Evolutionary conservation across 2,113 vertebrate genomes (phyloP).

Genomic region (Leptobrachium ailaonicum): DNA sequence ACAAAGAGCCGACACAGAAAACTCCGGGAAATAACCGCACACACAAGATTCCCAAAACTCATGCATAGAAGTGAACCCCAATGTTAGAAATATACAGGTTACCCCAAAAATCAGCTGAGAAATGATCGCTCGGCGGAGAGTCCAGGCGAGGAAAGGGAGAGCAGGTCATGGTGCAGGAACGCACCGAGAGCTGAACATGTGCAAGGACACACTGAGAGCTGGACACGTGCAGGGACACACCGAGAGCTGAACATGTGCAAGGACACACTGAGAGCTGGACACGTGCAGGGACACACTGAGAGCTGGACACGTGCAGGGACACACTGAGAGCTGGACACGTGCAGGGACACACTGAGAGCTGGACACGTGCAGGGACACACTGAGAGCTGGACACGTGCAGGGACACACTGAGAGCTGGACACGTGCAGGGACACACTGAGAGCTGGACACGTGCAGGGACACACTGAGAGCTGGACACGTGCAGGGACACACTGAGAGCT

Average conservation of each 20-base stretch:
- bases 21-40: slow-evolving; percentile 3
- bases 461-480: too few species aligned
- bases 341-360: background rate
- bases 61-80: slow-evolving; percentile 36
- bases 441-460: background rate
- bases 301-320: background rate
- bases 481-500: too few species aligned
- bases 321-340: too few species aligned
- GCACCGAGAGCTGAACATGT: background rate
- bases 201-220: too few species aligned
- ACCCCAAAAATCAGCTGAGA: background rate
- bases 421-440: slow-evolving; percentile 14
- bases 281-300: background rate
- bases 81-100: slow-evolving; percentile 1
- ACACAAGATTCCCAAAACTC: slow-evolving; percentile 25
- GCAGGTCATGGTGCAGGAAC: background rate
- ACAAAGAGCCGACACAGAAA: slow-evolving; percentile 2
- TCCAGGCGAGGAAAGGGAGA: background rate
- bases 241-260: too few species aligned
- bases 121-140: slow-evolving; percentile 8
- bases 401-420: slow-evolving; percentile 4
- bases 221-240: background rate
- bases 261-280: background rate
- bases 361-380: background rate
- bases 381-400: too few species aligned